Evolutionary conservation across 2,888 invertebrate genomes (phyloP).

Genomic region (Griposia aprilina): DNA sequence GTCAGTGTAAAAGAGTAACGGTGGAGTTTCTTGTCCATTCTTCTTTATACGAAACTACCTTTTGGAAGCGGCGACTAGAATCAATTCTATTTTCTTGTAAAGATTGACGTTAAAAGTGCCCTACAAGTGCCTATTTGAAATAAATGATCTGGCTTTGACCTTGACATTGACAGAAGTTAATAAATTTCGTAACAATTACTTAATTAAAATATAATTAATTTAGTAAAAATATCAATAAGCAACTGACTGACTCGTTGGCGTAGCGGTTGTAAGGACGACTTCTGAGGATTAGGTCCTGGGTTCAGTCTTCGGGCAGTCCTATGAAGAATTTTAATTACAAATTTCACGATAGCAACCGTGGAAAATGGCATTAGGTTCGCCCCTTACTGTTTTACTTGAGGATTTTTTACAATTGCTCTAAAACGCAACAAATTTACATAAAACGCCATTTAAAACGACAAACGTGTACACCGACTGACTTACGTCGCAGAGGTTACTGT

Average conservation of each 20-base stretch:
- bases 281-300: background rate
- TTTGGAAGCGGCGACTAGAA: background rate
- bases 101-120: background rate
- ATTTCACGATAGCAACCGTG: background rate
- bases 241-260: background rate
- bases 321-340: background rate
- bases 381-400: too few species aligned
- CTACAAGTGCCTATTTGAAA: background rate
- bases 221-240: background rate
- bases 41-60: background rate
- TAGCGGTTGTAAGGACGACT: background rate
- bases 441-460: constrained; percentile 17
- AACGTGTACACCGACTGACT: constrained; percentile 18
- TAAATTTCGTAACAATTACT: background rate
- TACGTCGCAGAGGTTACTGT: constrained; percentile 61
- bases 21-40: background rate
- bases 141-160: background rate
- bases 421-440: background rate
- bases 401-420: background rate
- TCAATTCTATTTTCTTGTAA: background rate
- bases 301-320: background rate
- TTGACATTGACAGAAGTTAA: background rate
- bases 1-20: background rate
- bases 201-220: too few species aligned
- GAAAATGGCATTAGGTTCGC: background rate